Evolutionary conservation across 2,113 vertebrate genomes (phyloP).

Genomic region (Myrmecobius fasciatus): DNA sequence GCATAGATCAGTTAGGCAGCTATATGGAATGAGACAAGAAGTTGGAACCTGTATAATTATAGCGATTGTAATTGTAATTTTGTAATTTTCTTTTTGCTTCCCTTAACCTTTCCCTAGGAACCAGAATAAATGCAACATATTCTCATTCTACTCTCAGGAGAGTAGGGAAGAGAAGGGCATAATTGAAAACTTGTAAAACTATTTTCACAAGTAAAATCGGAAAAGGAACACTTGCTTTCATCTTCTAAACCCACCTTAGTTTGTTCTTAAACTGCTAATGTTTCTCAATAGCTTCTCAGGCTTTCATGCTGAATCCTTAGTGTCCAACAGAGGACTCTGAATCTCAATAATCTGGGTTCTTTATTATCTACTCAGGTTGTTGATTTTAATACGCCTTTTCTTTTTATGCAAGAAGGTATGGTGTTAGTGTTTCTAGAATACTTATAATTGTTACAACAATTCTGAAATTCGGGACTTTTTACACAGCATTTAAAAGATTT

Average conservation of each 20-base stretch:
- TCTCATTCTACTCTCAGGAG: slow-evolving; percentile 25
- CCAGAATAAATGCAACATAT: slow-evolving; percentile 52
- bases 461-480: background rate
- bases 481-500: background rate
- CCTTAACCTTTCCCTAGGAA: slow-evolving; percentile 31
- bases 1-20: background rate
- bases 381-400: background rate
- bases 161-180: slow-evolving; percentile 41
- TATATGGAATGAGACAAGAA: slow-evolving; percentile 5
- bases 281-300: slow-evolving; percentile 51
- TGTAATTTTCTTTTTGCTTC: background rate
- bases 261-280: slow-evolving; percentile 54
- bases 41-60: background rate
- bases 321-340: background rate
- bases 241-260: slow-evolving; percentile 48
- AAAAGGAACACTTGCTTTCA: slow-evolving; percentile 58
- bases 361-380: background rate
- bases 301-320: slow-evolving; percentile 12
- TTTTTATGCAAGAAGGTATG: background rate
- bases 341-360: background rate
- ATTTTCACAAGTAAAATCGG: slow-evolving; percentile 57
- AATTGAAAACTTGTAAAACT: slow-evolving; percentile 65
- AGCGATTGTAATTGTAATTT: slow-evolving; percentile 31
- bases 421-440: background rate
- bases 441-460: background rate